Percentiles rank a stretch among this genome's conserved stretches.
phyloP scores from a whole-genome alignment of 2,797 vertebrate genomes.

The Arctocebus calabarensis region DNA sequence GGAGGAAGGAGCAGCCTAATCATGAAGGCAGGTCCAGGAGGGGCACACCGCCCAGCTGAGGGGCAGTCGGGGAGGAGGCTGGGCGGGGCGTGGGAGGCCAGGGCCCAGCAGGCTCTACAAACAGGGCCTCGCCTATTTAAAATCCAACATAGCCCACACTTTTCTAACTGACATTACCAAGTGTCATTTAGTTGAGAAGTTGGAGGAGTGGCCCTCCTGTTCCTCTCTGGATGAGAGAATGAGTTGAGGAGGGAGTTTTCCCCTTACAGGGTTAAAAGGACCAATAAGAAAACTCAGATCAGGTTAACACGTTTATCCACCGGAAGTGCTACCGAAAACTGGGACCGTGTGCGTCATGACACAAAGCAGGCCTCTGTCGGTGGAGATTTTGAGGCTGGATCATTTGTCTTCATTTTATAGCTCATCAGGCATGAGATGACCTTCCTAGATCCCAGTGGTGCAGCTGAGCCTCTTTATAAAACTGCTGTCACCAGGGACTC shows the following conservation, averaged over 20 bases:
- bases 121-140: background rate
- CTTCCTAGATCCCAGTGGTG: slow-evolving; percentile 4
- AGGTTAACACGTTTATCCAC: background rate
- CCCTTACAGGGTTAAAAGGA: background rate
- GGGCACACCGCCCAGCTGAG: background rate
- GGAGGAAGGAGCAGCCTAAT: slow-evolving; percentile 13
- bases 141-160: background rate
- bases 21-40: background rate
- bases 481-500: background rate
- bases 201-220: background rate
- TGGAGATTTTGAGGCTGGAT: slow-evolving; percentile 17
- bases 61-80: background rate
- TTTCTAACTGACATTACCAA: background rate
- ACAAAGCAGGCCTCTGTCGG: background rate
- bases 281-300: background rate
- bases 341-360: background rate
- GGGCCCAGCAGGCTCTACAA: background rate
- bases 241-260: background rate
- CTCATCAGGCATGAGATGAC: background rate
- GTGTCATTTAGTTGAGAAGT: background rate
- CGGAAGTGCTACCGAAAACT: background rate
- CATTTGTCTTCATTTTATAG: slow-evolving; percentile 51
- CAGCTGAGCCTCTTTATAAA: slow-evolving; percentile 52
- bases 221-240: background rate
- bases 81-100: background rate